Evolutionary conservation across 1,140 invertebrate species (phyloP), one percentile per base, ranked within the genome.

Genomic region (Atta colombica): DNA sequence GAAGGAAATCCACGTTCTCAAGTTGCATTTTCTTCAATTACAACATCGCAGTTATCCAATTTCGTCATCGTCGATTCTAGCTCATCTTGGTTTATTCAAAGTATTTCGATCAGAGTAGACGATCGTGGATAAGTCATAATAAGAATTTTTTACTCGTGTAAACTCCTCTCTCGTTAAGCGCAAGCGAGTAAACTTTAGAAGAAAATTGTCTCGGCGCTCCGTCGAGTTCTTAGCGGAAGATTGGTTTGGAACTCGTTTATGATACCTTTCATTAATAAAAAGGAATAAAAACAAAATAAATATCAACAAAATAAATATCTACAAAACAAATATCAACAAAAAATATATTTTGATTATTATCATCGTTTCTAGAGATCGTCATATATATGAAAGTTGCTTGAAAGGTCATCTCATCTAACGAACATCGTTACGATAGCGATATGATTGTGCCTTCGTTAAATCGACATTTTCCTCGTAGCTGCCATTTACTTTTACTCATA

Each of bases 231-330:
- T 84, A 69, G 55, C 80, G 39, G 69, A 63, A 84, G 68, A 84
- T 84, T 84, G 21, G 69, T 84, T 84, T 49, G 69, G n/a, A 84
- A 84, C 69, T 84, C 80, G 55, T 74, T 82, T 74, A 84, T 82
- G 80, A 82, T 84, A 84, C 49, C 55, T 84, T 75, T 75, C 69
- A 75, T 84, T 75, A 84, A 84, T 71, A 61, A 58, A 55, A 51
- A 68, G 25, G 25, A 25, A 25, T 25, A 49, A 31, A 5, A 55
- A 81, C 12, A 45, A 45, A 45, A 25, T 25, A 25, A 25, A 25
- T 25, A 25, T 25, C 25, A 45, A 10, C 39, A 8, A 45, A 45
- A 45, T 10, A 45, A 45, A 45, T 45, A 45, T 45, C 39, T 45
- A 45, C 39, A 81, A 81, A 72, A 21, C 58, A 75, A 49, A 75